Evolutionary conservation across 2,888 invertebrate species (phyloP).

Genomic region (Ichneumoninae sp.): DNA sequence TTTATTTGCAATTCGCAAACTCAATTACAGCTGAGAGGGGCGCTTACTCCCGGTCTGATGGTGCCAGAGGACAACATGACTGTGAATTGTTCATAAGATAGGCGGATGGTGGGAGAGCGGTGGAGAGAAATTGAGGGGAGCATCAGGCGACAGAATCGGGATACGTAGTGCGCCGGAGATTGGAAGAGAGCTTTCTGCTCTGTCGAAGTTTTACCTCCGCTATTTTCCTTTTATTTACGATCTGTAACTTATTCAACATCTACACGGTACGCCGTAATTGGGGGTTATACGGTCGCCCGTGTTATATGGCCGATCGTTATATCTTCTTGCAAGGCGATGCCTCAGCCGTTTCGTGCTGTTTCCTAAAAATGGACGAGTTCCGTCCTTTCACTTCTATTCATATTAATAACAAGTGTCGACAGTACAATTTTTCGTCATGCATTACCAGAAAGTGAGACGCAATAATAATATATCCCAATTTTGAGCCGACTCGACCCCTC

Average conservation of each 20-base stretch:
- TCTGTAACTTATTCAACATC: conserved; percentile 22
- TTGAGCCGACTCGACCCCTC: neutral
- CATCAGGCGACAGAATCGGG: conserved; percentile 26
- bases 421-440: too few relatives aligned
- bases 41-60: conserved; percentile 59
- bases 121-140: conserved; percentile 55
- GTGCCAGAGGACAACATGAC: conserved; percentile 65
- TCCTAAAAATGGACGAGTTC: neutral
- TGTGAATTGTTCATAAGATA: conserved; percentile 71
- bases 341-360: neutral
- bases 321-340: neutral
- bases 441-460: neutral
- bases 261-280: conserved; percentile 5
- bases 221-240: conserved; percentile 32
- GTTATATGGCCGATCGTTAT: neutral
- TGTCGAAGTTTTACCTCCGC: conserved; percentile 30
- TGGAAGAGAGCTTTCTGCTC: conserved; percentile 35
- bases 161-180: conserved; percentile 35
- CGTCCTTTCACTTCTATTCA: neutral
- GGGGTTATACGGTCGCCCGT: neutral
- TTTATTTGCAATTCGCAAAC: conserved; percentile 71
- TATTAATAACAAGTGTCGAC: too few relatives aligned
- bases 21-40: conserved; percentile 68
- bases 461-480: neutral
- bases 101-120: conserved; percentile 39